Base-by-base conservation (phyloP, 2,888 invertebrate species). In the Deilephila elpenor region DNA sequence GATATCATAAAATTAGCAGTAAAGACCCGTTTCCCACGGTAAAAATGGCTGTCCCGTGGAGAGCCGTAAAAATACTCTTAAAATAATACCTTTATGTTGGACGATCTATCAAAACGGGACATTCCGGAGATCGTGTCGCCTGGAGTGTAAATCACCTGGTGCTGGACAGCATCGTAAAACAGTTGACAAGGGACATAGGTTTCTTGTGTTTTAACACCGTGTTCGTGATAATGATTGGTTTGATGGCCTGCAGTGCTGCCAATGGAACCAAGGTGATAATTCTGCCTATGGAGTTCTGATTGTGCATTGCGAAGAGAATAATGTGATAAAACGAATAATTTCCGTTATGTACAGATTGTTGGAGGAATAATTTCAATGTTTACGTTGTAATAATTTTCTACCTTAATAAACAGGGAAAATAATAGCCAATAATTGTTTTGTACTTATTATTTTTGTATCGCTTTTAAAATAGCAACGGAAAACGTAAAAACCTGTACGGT, bases 31-130 rank as follows among this genome's bases (percentile, higher is more conserved):
- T 80, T 81, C 80, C 79, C 80, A 81, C 51, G 51, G 25, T 67
- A 67, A 67, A 67, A 67, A n/a, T 25, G 25, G 75, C 74, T 79
- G 80, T 81, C 78, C 75, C 82, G 78, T 79, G 80, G 79, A 62
- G 7, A 44, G 79, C 77, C 59, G 80, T 82, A 82, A 82, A 82
- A 72, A 72, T 56, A 44, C 74, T 70, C 71, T 75, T 76, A 71
- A 75, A 78, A 76, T 74, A 70, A 74, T 74, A 60, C 75, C 77
- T 80, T 80, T 77, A 81, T 77, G 74, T 78, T 73, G 71, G 61
- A 34, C 78, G 70, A 79, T 81, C 78, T 78, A 78, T 80, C 80
- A 81, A 80, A 80, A 77, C 75, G 77, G 76, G 76, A 78, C 73
- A 75, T 71, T 71, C 71, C 59, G 37, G 60, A 71, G 67, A 7